Percentiles rank a stretch among this genome's conserved stretches.
These are phyloP conservation scores for Chelon labrosus DNA, from an alignment of 2,797 vertebrate genomes.

Conservation along the genomic window DNA sequence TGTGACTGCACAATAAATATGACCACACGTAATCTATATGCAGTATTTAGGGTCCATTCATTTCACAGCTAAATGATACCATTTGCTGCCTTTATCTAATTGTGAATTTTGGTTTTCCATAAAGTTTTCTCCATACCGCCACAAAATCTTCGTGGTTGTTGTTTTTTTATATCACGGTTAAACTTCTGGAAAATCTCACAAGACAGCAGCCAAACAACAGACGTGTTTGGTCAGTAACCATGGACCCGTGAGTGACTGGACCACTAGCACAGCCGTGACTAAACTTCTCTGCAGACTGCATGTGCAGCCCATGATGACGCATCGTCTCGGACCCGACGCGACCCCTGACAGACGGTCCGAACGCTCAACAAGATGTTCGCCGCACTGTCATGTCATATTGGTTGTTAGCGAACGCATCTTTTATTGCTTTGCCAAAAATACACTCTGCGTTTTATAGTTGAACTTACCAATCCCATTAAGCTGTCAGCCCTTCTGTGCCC, in stretches of 20 bases:
- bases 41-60: too few species aligned
- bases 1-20: too few species aligned
- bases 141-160: too few species aligned
- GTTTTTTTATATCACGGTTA: too few species aligned
- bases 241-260: constrained; percentile 10
- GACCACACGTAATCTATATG: too few species aligned
- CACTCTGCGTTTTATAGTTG: constrained; percentile 30
- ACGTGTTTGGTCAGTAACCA: too few species aligned
- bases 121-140: too few species aligned
- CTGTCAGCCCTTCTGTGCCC: constrained; percentile 29
- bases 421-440: constrained; percentile 39
- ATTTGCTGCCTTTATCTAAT: too few species aligned
- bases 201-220: neutral
- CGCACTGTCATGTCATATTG: constrained; percentile 29
- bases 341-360: constrained; percentile 22
- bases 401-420: constrained; percentile 22
- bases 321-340: neutral
- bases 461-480: constrained; percentile 60
- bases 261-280: neutral
- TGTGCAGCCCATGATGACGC: neutral
- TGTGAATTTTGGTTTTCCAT: too few species aligned
- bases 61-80: too few species aligned
- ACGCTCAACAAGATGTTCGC: constrained; percentile 33
- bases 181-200: neutral
- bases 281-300: constrained; percentile 16